phyloP scores from a whole-genome alignment of 2,113 vertebrate species.

The Paracanthobrama guichenoti region DNA sequence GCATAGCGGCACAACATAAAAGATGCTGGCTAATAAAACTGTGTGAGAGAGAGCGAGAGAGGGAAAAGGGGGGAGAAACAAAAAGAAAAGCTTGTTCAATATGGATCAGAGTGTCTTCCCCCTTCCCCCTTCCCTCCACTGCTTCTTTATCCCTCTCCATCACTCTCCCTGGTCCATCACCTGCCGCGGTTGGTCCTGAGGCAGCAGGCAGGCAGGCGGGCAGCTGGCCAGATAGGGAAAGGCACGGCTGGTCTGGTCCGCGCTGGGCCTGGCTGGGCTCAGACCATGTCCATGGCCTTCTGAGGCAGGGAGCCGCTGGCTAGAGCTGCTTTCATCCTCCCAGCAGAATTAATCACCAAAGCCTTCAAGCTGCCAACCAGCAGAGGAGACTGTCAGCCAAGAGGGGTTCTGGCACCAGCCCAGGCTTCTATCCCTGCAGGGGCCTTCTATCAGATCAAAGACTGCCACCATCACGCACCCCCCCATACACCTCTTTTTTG shows the following conservation, averaged over 20 bases:
- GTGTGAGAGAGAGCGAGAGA: neutral
- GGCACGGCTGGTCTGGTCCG: constrained; percentile 26
- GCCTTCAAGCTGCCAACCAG: constrained; percentile 73
- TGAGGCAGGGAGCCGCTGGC: constrained; percentile 51
- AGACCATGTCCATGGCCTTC: constrained; percentile 51
- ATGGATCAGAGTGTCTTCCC: constrained; percentile 1
- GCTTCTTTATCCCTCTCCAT: constrained; percentile 27
- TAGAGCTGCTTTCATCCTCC: constrained; percentile 76
- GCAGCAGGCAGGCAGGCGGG: constrained; percentile 54
- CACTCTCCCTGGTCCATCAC: constrained; percentile 42
- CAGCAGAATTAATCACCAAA: constrained; percentile 83
- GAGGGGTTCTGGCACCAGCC: constrained; percentile 55
- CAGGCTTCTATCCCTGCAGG: constrained; percentile 54
- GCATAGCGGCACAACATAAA: constrained; percentile 48
- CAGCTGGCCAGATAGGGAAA: constrained; percentile 59
- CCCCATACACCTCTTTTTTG: constrained; percentile 39
- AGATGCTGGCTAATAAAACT: constrained; percentile 39
- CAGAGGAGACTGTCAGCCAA: constrained; percentile 62
- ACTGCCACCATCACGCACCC: constrained; percentile 31
- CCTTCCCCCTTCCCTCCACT: neutral
- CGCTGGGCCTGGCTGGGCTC: constrained; percentile 56
- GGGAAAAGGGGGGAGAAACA: constrained; percentile 12
- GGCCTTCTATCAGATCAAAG: constrained; percentile 58
- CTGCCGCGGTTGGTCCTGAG: constrained; percentile 45
- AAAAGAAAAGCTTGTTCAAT: constrained; percentile 34